Evolutionary conservation across 2,113 vertebrate species (phyloP).

Genomic region (Sminthopsis crassicaudata): DNA sequence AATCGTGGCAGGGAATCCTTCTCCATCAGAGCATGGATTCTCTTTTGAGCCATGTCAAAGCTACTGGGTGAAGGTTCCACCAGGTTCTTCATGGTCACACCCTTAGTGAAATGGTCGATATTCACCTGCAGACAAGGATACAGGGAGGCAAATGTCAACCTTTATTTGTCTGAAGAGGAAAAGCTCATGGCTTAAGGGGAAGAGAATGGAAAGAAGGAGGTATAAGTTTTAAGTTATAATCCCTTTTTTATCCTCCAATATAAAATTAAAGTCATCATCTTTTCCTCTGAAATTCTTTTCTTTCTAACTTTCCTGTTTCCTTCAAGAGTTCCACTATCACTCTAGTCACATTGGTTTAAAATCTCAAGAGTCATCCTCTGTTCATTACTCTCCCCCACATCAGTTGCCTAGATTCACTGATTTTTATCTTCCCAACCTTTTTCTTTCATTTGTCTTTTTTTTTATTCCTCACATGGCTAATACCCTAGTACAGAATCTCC

Average conservation of each 20-base stretch:
- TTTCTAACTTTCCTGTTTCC: background rate
- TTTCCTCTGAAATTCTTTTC: background rate
- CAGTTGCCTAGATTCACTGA: background rate
- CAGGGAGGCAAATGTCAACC: background rate
- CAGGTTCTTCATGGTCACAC: slow-evolving; percentile 94
- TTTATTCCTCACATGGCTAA: background rate
- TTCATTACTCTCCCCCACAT: background rate
- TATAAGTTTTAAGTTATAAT: background rate
- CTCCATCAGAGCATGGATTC: slow-evolving; percentile 95
- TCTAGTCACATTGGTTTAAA: background rate
- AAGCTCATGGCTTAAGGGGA: background rate
- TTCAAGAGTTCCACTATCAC: background rate
- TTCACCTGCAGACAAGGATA: slow-evolving; percentile 89
- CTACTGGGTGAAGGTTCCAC: slow-evolving; percentile 89
- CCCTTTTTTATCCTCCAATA: background rate
- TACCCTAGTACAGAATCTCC: background rate
- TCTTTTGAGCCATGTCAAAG: slow-evolving; percentile 96
- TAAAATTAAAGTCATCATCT: background rate
- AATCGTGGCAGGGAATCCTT: slow-evolving; percentile 97
- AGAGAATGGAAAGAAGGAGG: background rate
- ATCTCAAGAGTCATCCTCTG: background rate
- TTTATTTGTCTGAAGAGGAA: background rate
- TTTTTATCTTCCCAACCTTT: background rate
- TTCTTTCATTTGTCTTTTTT: background rate
- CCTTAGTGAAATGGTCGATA: slow-evolving; percentile 97